phyloP scores from a whole-genome alignment of 2,797 vertebrate species.

The Gymnoscopelus braueri region DNA sequence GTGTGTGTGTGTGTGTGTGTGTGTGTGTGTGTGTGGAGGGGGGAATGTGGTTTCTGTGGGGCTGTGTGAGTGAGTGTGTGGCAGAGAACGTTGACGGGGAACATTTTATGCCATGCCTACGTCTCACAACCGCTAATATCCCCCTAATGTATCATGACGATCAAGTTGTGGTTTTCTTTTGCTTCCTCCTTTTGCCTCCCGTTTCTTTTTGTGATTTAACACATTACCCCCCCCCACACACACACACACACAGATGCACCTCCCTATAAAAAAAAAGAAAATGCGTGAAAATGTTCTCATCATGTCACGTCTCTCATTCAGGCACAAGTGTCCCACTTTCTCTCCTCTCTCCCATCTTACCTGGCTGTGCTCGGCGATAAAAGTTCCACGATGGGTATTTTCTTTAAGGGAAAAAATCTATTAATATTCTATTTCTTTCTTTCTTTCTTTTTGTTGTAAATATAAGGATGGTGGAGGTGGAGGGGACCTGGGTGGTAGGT shows the following conservation, averaged over 20 bases:
- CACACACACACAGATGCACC: background rate
- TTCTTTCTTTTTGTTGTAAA: slow-evolving; percentile 40
- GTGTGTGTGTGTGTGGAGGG: slow-evolving; percentile 5
- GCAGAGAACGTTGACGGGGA: background rate
- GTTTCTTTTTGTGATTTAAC: background rate
- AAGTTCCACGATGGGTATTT: no score
- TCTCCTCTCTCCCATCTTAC: no score
- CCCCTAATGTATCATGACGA: slow-evolving; percentile 44
- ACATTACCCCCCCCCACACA: background rate
- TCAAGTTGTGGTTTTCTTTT: slow-evolving; percentile 12
- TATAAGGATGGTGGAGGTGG: background rate
- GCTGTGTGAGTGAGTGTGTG: slow-evolving; percentile 3
- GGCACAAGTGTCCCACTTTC: no score
- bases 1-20: background rate
- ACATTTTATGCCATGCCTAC: slow-evolving; percentile 48
- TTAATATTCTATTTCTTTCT: slow-evolving; percentile 43
- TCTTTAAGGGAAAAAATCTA: no score
- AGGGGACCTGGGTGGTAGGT: background rate
- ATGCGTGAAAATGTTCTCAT: no score
- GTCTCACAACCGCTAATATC: slow-evolving; percentile 45
- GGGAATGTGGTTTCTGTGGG: no score
- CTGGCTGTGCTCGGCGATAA: no score
- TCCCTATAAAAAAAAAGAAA: no score
- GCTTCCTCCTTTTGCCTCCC: background rate
- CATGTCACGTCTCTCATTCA: no score